Base-by-base conservation (phyloP, 2,888 invertebrate genomes). In the Stratiomys singularior region DNA sequence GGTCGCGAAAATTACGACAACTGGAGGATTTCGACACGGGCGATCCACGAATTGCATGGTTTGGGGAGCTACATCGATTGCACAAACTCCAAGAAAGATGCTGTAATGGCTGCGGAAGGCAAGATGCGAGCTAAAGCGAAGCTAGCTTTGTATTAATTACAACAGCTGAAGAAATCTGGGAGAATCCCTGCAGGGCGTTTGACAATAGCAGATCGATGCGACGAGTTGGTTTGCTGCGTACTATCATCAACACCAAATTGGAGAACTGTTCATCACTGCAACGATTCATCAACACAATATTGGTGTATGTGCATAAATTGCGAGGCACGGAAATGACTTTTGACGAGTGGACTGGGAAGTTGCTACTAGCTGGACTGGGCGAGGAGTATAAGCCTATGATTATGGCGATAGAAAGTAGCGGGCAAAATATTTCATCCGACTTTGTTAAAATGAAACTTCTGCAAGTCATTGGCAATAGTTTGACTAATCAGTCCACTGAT, bases 341-440 rank as follows among this genome's bases (percentile, higher is more conserved):
- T 13, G 67, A 47, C 27, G 78, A 79, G 23, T 83, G 82, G 82
- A 76, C 84, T 5, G 83, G 82, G 18, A 82, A 82, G 3, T 77
- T 84, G 15, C 76, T 84, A 28, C 76, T 84, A n/a, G 82, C 82
- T 21, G 82, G 82, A 21, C 76, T 84, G 11, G 81, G 82, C 7
- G 82, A 83, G 11, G 47, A 83, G 81, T 5, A 60, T 25, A 21
- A 5, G 25, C 60, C 23, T 2, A 84, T 84, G 82, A 82, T 84
- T 1, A 80, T 80, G 78, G 77, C 67, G 15, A 30, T 79, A 1
- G 77, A 79, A 1, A 82, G 78, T 58, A 82, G 80, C n/a, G 82
- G 82, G 67, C 81, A 78, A 0, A 15, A 66, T n/a, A 82, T 84
- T 25, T 81, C 81, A 3, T 80, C 66, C 3, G 83, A 84, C 76